phyloP scores from a whole-genome alignment of 2,113 vertebrate species.

The Fregetta grallaria region DNA sequence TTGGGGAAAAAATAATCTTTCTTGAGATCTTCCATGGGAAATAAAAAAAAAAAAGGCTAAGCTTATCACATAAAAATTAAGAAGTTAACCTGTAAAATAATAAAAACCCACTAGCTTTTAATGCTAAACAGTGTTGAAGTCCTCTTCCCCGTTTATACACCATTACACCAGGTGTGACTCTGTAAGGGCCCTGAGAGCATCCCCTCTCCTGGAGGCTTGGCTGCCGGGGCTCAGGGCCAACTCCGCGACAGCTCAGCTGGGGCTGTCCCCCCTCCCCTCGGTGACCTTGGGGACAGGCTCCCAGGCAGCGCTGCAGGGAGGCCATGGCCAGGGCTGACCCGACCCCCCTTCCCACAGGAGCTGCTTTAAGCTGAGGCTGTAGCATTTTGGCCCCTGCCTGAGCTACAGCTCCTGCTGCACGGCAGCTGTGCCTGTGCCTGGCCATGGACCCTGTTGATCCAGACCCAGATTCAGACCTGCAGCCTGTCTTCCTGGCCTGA shows the following conservation, averaged over 20 bases:
- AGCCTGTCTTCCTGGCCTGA: neutral
- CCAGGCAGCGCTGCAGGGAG: neutral
- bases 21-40: neutral
- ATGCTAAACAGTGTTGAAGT: neutral
- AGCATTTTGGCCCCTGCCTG: neutral
- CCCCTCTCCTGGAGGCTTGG: neutral
- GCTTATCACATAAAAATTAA: neutral
- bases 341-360: accelerated
- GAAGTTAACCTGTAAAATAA: neutral
- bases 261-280: too few species aligned
- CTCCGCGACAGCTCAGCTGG: accelerated
- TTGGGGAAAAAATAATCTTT: neutral
- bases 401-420: neutral
- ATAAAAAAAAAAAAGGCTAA: neutral
- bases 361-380: neutral
- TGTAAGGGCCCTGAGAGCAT: accelerated
- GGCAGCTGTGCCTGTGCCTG: accelerated
- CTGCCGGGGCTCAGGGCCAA: accelerated
- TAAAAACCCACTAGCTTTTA: neutral
- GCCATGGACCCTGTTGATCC: neutral
- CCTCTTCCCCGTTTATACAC: neutral
- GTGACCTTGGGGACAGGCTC: neutral
- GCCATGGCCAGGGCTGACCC: accelerated
- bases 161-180: accelerated
- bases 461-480: neutral